Base-by-base conservation (phyloP, 2,888 invertebrate genomes). In the Dicyrtomina minuta region DNA sequence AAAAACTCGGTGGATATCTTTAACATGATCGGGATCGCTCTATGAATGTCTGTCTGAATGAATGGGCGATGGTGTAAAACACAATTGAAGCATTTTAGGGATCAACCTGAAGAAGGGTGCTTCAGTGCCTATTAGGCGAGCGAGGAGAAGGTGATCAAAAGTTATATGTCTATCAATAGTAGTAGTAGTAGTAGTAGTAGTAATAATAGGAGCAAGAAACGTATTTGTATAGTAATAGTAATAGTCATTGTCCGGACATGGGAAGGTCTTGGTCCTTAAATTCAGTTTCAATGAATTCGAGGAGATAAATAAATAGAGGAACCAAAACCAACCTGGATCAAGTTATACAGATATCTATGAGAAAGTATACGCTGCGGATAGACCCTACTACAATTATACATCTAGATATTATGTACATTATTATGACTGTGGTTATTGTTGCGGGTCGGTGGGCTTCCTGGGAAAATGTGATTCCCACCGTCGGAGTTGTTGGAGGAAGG, bases 381-480 rank as follows among this genome's bases (percentile, higher is more conserved):
- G n/a, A n/a, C n/a, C n/a, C n/a, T n/a, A n/a, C n/a, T n/a, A 33
- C 33, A 33, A n/a, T n/a, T n/a, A n/a, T 33, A 5, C 33, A 33
- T 33, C 33, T 33, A 8, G 51, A 51, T 17, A 51, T 51, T n/a
- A 39, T 17, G 15, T n/a, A 59, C n/a, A 20, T 58, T 17, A 41
- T 13, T 39, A 41, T 66, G 56, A 66, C 56, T 66, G 66, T 66
- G 66, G 66, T 56, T 51, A 53, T 56, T 66, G 56, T 66, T 56
- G 44, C 56, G 66, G 44, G 56, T 39, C 67, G 46, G 26, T 60
- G 67, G 67, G 64, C 64, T 64, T 44, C 64, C 64, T 64, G 64
- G 49, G 59, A 60, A 68, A 58, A 60, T 27, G 33, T 27, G 39
- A 59, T 59, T 62, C 62, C 49, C 62, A 62, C 61, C 49, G 46